Evolutionary conservation across 2,113 vertebrate species (phyloP).

Genomic region (Ardeotis arabs): DNA sequence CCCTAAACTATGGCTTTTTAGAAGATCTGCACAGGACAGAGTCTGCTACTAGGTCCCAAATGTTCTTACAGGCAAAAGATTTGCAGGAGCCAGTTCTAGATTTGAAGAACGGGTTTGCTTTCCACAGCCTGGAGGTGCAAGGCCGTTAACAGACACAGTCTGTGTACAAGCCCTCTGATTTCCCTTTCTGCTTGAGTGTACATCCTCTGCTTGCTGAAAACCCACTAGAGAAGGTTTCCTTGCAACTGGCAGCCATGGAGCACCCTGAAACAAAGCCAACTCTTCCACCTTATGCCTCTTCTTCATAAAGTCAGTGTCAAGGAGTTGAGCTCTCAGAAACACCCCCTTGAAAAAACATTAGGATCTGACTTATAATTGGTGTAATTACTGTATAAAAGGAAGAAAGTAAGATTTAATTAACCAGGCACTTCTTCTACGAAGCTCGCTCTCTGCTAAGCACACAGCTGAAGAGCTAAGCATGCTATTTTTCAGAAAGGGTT

Average conservation of each 20-base stretch:
- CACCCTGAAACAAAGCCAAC: background rate
- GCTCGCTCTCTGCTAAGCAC: background rate
- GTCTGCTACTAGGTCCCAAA: background rate
- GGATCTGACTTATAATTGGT: constrained; percentile 34
- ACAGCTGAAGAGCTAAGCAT: background rate
- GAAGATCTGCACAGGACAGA: background rate
- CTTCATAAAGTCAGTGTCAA: background rate
- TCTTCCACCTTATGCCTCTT: background rate
- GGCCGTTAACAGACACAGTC: background rate
- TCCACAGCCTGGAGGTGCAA: background rate
- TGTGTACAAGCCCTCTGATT: background rate
- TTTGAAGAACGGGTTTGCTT: background rate
- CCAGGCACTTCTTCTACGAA: background rate
- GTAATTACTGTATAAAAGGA: constrained; percentile 7
- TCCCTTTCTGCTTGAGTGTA: background rate
- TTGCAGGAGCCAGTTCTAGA: background rate
- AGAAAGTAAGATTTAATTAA: constrained; percentile 41
- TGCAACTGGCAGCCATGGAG: background rate
- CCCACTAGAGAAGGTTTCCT: background rate
- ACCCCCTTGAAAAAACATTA: background rate
- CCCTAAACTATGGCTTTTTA: background rate
- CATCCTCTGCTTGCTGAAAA: background rate
- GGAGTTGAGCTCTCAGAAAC: background rate
- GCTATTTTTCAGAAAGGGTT: background rate
- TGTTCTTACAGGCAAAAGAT: background rate